Conservation (phyloP, 2,888 invertebrate species). For the Arctia plantaginis region DNA sequence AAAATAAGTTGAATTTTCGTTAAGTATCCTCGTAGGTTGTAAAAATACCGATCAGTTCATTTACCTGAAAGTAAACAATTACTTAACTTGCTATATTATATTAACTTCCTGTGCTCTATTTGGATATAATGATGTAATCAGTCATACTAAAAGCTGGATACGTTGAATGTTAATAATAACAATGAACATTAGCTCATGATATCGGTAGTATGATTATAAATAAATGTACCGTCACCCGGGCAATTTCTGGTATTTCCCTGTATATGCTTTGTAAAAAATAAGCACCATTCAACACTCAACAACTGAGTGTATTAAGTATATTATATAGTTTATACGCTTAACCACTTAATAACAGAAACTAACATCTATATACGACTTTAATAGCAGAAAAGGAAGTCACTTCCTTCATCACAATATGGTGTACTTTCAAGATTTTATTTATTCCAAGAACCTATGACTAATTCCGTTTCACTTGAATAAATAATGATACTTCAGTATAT, state of each 20-base stretch:
- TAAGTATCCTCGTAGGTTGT: conserved; percentile 42
- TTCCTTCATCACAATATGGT: not conserved
- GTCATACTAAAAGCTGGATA: conserved; percentile 67
- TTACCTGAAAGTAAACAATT: conserved; percentile 47
- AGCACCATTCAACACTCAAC: not conserved
- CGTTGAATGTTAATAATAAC: conserved; percentile 52
- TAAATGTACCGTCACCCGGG: conserved; percentile 25
- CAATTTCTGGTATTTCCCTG: conserved; percentile 4
- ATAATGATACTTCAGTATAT: not conserved
- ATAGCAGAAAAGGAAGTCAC: not conserved
- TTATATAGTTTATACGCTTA: not conserved
- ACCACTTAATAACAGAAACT: not conserved
- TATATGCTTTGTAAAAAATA: not conserved
- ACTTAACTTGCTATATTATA: conserved; percentile 47
- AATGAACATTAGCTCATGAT: conserved; percentile 48
- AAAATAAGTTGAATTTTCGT: conserved; percentile 32
- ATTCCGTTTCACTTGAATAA: not conserved
- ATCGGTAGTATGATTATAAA: conserved; percentile 31
- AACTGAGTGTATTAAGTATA: not conserved
- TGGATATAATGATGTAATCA: conserved; percentile 61
- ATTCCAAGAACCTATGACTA: not conserved
- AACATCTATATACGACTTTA: not conserved
- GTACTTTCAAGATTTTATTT: not conserved
- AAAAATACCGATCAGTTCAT: conserved; percentile 48
- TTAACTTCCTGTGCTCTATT: conserved; percentile 51